Base-by-base conservation (phyloP, 2,113 vertebrate genomes). In the Toxotes jaculatrix region DNA sequence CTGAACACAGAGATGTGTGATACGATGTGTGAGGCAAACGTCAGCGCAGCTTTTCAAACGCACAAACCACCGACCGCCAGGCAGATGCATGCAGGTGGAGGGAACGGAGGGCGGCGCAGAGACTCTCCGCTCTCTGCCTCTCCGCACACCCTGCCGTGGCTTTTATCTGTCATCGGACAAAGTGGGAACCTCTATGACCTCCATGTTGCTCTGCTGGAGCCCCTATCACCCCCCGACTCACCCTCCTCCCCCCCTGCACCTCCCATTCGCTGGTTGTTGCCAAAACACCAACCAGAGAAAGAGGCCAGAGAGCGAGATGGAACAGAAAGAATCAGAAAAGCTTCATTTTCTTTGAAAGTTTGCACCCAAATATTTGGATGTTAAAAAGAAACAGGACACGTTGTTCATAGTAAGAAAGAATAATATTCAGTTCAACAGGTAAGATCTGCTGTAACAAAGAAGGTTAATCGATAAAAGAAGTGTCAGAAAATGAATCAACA, bases 131-230 rank as follows among this genome's bases (percentile, higher is more conserved):
- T n/a, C n/a, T n/a, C n/a, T n/a, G n/a, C n/a, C n/a, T n/a, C 34
- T 5, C 34, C 5, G 34, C 34, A 36, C 12, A 59, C 0, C 19
- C 1, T 10, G 17, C 7, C 17, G 3, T 7, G 17, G 47, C 34
- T 74, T 84, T 84, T 45, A 89, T 86, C 87, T 80, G 73, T 38
- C 42, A 23, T 66, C 71, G 75, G 66, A 69, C 43, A 61, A 42
- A 83, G 77, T 62, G 62, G 42, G 70, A 82, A 71, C 60, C 79
- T 82, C 78, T 10, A 62, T 67, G 78, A 87, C 79, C 77, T 56
- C 17, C 60, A 23, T 51, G 49, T 51, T 51, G 49, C 49, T 51
- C 49, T 21, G 49, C 19, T 21, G 49, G 49, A 51, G 49, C 49
- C 49, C 49, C 49, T 51, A 51, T 51, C 49, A 9, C 7, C 47